Conservation (phyloP, 2,113 vertebrate genomes). For the Mandrillus leucophaeus region DNA sequence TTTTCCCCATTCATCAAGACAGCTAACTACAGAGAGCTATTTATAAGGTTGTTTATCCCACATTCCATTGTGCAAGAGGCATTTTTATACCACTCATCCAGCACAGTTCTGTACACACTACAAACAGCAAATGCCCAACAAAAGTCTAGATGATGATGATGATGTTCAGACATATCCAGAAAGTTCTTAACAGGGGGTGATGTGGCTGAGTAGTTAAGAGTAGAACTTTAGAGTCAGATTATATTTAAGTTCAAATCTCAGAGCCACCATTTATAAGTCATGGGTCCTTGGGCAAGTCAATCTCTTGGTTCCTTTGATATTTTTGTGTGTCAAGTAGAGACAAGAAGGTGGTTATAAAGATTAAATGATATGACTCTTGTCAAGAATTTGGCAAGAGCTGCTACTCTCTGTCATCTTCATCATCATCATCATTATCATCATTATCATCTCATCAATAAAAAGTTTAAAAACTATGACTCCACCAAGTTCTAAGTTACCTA, state of each 20-base stretch:
- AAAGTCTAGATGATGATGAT: background rate
- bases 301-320: background rate
- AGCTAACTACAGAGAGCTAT: conserved; percentile 48
- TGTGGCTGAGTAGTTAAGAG: background rate
- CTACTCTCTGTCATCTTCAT: background rate
- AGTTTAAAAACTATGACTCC: background rate
- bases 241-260: background rate
- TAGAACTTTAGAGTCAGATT: background rate
- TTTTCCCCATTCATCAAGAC: conserved; percentile 23
- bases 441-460: background rate
- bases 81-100: conserved; percentile 14
- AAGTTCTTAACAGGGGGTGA: background rate
- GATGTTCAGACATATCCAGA: background rate
- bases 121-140: background rate
- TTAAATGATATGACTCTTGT: background rate
- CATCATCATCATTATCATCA: background rate
- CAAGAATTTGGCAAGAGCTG: background rate
- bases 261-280: background rate
- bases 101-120: background rate
- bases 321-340: background rate
- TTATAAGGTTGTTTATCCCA: conserved; percentile 55
- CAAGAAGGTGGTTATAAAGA: background rate
- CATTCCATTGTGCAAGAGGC: conserved; percentile 31
- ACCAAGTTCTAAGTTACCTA: conserved; percentile 19
- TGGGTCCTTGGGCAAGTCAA: background rate